phyloP scores from a whole-genome alignment of 2,888 invertebrate genomes.

The Rambutsinella grinnellia region DNA sequence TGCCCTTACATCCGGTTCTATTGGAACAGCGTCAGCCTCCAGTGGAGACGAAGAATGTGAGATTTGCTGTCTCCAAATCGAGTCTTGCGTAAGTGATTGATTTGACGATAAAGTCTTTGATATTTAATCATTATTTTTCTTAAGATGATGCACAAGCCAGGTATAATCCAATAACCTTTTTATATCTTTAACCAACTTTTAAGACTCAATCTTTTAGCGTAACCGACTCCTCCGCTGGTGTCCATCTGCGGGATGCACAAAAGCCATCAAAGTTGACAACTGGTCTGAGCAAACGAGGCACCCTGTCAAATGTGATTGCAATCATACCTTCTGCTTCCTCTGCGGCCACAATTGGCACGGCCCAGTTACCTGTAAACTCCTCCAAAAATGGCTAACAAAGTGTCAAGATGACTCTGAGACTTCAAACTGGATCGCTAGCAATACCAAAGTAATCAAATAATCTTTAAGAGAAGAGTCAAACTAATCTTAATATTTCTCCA shows the following conservation, averaged over 20 bases:
- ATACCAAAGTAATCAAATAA: conserved; percentile 80
- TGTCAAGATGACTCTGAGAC: conserved; percentile 76
- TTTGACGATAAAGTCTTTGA: conserved; percentile 25
- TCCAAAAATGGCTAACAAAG: conserved; percentile 74
- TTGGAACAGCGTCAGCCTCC: neutral
- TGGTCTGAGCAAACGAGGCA: conserved; percentile 76
- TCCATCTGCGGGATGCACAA: conserved; percentile 96
- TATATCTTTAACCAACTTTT: conserved; percentile 76
- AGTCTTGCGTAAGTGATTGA: conserved; percentile 78
- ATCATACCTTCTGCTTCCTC: conserved; percentile 72
- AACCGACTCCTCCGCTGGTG: conserved; percentile 97
- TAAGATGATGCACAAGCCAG: conserved; percentile 97
- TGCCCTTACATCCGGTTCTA: conserved; percentile 78
- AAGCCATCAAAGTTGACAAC: conserved; percentile 86
- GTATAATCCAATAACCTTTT: conserved; percentile 97
- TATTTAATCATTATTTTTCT: conserved; percentile 67
- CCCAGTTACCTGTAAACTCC: conserved; percentile 73
- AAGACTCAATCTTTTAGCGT: conserved; percentile 68
- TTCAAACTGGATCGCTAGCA: conserved; percentile 75
- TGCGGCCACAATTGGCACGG: conserved; percentile 73
- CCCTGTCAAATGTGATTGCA: conserved; percentile 72
- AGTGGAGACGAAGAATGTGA: conserved; percentile 85
- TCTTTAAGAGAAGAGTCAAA: conserved; percentile 60
- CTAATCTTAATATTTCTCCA: conserved; percentile 72
- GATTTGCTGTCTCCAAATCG: conserved; percentile 88